Percentiles rank a stretch among this genome's conserved stretches.
These are phyloP conservation scores for Phenganax subtilis DNA, from an alignment of 92 coral and sea anemone genomes.

Conservation along the genomic window DNA sequence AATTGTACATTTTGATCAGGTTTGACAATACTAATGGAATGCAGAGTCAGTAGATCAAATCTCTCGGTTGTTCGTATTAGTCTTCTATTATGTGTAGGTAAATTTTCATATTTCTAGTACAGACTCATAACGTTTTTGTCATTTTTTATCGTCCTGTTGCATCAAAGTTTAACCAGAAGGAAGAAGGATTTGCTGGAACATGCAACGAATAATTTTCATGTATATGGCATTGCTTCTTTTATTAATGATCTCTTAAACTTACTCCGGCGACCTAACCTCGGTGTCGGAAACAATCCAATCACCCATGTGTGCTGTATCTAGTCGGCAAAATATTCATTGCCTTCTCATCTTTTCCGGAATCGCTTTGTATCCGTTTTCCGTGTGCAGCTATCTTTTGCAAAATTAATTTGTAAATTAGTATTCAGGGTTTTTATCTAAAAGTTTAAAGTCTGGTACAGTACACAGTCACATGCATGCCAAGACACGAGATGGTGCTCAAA, in stretches of 20 bases:
- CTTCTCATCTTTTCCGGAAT: constrained; percentile 39
- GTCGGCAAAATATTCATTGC: constrained; percentile 24
- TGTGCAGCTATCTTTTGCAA: not conserved
- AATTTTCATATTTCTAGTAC: too few species aligned
- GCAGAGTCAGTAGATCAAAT: not conserved
- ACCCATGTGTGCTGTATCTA: constrained; percentile 15
- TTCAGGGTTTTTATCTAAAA: not conserved
- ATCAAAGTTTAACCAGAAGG: too few species aligned
- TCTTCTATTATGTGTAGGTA: too few species aligned
- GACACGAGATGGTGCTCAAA: not conserved
- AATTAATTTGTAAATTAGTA: not conserved
- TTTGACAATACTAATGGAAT: not conserved
- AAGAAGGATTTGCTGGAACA: too few species aligned
- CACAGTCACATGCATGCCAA: not conserved
- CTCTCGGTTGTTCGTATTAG: not conserved
- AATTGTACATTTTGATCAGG: not conserved
- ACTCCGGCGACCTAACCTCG: constrained; percentile 1
- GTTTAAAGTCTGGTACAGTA: too few species aligned
- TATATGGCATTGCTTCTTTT: not conserved
- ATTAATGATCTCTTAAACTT: not conserved
- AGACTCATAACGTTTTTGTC: too few species aligned
- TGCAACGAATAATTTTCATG: not conserved
- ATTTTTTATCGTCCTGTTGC: too few species aligned
- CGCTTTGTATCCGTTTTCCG: constrained; percentile 33
- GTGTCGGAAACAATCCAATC: constrained; percentile 36